Evolutionary conservation across 1,140 invertebrate species (phyloP), one percentile per base, ranked within the genome.

Genomic region (Drosophila aff.): DNA sequence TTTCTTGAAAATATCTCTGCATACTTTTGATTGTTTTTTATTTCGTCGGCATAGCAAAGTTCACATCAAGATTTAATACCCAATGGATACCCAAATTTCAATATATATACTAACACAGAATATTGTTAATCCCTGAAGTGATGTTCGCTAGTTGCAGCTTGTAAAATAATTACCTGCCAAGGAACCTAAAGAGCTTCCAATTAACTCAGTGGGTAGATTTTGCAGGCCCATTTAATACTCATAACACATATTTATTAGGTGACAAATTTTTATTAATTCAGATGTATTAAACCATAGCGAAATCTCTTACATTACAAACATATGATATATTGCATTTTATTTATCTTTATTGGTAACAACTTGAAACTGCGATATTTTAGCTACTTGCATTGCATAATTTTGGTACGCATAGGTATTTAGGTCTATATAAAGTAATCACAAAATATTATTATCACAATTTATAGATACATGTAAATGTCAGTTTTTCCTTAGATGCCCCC

Each of bases 391-490:
- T 71, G 50, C 67, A 80, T 79, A 72, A 74, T 49, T 73, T 77
- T 57, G 46, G 68, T 82, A 40, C 38, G 38, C 64, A 38, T 68
- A 60, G 33, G 40, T 55, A 82, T 82, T 81, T 63, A 76, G 79
- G 82, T 82, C 65, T 82, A 72, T 71, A 89, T 87, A 89, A 89
- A 90, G 85, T 90, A 90, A 89, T 89, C 85, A 89, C 85, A 89
- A 89, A 89, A 90, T 89, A 84, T 90, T 89, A 83, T 87, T 89
- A 89, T 89, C 85, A 89, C 85, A 89, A 89, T 90, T 89, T 85
- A 71, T 74, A 71, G 81, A 89, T 84, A 89, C 81, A 76, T 79
- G 68, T 79, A 76, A 74, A 60, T 71, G 55, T 74, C 61, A 69
- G 68, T 81, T 74, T 64, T 86, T 18, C 23, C 28, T 46, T 40